Conservation (phyloP, 2,797 vertebrate genomes). For the Syncerus caffer region DNA sequence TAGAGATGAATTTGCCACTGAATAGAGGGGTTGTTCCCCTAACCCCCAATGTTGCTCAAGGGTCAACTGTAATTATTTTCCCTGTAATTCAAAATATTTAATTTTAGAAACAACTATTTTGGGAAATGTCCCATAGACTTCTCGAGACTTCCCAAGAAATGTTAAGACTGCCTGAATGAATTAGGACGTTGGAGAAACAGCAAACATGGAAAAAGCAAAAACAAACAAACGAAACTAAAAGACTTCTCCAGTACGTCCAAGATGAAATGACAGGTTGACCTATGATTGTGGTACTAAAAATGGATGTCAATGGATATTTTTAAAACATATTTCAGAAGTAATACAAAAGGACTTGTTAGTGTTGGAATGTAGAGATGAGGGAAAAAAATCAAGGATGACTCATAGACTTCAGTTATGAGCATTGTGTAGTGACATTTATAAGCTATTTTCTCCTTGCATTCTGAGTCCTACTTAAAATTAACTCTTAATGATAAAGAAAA, state of each 20-base stretch:
- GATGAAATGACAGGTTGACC: neutral
- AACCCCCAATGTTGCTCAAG: neutral
- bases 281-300: neutral
- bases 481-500: neutral
- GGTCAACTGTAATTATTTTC: neutral
- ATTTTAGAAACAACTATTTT: slow-evolving; percentile 1
- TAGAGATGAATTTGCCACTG: neutral
- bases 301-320: neutral
- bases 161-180: neutral
- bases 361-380: neutral
- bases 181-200: neutral
- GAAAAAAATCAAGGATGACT: neutral
- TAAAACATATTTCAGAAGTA: neutral
- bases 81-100: neutral
- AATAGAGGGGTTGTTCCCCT: too few relatives aligned
- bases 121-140: neutral
- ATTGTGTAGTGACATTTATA: neutral
- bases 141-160: neutral
- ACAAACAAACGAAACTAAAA: neutral
- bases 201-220: neutral
- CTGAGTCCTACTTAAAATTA: neutral
- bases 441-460: neutral
- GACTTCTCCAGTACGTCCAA: neutral
- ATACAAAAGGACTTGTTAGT: neutral
- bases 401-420: neutral